Evolutionary conservation across 2,797 vertebrate genomes (phyloP), one percentile per base, ranked within the genome.

Genomic region (Sus cebifrons): DNA sequence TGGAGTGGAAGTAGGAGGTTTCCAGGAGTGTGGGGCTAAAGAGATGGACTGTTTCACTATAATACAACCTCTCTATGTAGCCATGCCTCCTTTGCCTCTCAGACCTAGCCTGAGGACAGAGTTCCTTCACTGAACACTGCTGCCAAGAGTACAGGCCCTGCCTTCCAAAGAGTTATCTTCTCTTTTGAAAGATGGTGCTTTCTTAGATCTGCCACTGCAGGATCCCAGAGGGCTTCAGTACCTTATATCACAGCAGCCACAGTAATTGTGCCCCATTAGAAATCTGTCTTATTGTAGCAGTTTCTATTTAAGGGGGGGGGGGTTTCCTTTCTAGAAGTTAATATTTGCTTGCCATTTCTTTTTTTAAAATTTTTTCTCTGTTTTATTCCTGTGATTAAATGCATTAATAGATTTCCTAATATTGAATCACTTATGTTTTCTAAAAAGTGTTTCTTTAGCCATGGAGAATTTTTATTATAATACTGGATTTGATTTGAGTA

Each of bases 401-500:
- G 85, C 78, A 88, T 60, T 81, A 87, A 91, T 74, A 84, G 36
- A 52, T 67, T 91, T 87, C 25, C 74, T 85, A 92, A 96, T 71
- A 91, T 49, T 44, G 40, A 86, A 77, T 95, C 56, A 84, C 36
- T 68, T 74, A 87, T 60, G n/a, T 36, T 62, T 86, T 83, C 67
- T 79, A n/a, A 70, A 54, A 77, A 27, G 89, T 21, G 2, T 40
- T 88, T 65, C 82, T 70, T 75, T 86, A n/a, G 44, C 10, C 18
- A 29, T 74, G 10, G 68, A 96, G 10, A 18, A n/a, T 60, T 94
- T 95, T 91, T 94, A 36, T 36, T 36, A 44, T 73, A 73, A 54
- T 32, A 21, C 9, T 32, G 44, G 7, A 94, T 83, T 74, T 70
- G 20, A 65, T 82, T 17, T 17, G 70, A 83, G 3, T 86, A 94